Evolutionary conservation across 2,888 invertebrate species (phyloP).

Genomic region (Epinotia nisella): DNA sequence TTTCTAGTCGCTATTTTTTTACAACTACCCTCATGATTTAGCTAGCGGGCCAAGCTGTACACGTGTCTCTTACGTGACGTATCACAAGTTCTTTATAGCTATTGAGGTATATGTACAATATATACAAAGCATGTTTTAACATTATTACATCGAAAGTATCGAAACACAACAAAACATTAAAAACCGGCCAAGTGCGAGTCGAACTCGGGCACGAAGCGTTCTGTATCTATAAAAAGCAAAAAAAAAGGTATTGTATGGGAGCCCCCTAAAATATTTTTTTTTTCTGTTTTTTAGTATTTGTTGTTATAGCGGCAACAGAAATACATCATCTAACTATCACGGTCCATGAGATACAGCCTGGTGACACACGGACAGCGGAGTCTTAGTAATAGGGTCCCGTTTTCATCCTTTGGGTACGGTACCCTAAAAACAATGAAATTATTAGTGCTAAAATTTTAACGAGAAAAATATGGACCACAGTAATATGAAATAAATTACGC

Average conservation of each 20-base stretch:
- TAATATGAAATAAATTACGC: constrained; percentile 9
- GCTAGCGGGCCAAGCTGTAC: constrained; percentile 15
- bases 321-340: too few species aligned
- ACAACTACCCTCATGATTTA: constrained; percentile 29
- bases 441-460: not conserved
- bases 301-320: too few species aligned
- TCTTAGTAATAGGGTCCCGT: too few species aligned
- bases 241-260: too few species aligned
- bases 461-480: not conserved
- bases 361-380: too few species aligned
- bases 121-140: constrained; percentile 55
- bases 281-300: too few species aligned
- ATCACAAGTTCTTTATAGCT: constrained; percentile 26
- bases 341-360: too few species aligned
- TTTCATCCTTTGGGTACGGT: too few species aligned
- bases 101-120: constrained; percentile 60
- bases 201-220: too few species aligned
- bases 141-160: constrained; percentile 13
- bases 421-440: not conserved
- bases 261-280: too few species aligned
- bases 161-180: constrained; percentile 13
- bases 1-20: constrained; percentile 25
- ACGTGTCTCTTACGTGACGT: not conserved
- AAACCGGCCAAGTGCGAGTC: too few species aligned
- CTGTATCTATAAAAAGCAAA: too few species aligned